phyloP scores from a whole-genome alignment of 2,113 vertebrate genomes.

The Neolamprologus sp. region DNA sequence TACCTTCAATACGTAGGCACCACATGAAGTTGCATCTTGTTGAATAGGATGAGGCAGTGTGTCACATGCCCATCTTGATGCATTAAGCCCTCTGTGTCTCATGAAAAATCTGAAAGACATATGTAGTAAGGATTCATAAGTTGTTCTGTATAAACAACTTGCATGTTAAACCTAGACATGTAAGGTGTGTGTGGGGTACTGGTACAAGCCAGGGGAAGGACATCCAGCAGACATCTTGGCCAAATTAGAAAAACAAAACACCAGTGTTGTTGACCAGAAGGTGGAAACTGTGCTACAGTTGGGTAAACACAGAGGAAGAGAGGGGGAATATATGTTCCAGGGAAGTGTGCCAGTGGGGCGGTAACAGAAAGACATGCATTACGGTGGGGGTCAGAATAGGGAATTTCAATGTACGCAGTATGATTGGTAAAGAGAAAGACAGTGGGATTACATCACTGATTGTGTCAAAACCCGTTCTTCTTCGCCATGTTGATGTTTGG shows the following conservation, averaged over 20 bases:
- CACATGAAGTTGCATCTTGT: background rate
- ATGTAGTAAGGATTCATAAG: background rate
- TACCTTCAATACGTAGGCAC: background rate
- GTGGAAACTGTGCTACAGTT: background rate
- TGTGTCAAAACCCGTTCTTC: no score
- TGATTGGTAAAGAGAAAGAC: no score
- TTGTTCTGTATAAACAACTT: rapidly evolving
- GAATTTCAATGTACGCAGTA: no score
- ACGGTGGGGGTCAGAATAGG: no score
- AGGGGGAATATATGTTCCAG: no score
- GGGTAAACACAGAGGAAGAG: background rate
- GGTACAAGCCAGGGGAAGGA: background rate
- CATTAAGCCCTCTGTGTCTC: background rate
- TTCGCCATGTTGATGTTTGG: no score
- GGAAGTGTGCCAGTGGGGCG: no score
- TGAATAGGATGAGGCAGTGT: background rate
- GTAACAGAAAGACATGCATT: no score
- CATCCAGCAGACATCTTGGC: background rate
- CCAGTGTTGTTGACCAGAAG: background rate
- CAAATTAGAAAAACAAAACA: background rate
- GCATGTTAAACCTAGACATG: background rate
- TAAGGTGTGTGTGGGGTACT: background rate
- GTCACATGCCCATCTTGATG: background rate
- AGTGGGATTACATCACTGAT: no score
- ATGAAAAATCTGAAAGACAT: background rate